Conservation (phyloP, 53 echinoderm and acorn worm species). For the Holothuria leucospilota region DNA sequence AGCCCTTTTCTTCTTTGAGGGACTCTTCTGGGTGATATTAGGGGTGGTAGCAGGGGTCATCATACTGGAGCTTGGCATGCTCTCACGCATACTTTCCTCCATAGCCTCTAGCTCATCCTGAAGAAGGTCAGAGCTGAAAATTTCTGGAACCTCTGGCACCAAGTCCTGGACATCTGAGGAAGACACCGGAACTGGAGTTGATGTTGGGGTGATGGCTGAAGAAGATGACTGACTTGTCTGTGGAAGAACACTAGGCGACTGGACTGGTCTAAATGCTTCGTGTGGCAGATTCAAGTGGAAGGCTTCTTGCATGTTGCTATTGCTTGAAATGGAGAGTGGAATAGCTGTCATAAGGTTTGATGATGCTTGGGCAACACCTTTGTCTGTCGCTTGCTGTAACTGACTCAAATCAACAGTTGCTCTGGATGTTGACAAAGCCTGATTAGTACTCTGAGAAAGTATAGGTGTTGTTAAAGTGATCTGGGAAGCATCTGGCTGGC, state of each 20-base stretch:
- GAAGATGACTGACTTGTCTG: neutral
- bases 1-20: conserved; percentile 14
- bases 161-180: conserved; percentile 35
- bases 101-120: conserved; percentile 20
- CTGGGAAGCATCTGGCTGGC: conserved; percentile 54
- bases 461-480: neutral
- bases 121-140: conserved; percentile 29
- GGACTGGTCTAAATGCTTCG: conserved; percentile 14
- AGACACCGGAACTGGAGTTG: neutral
- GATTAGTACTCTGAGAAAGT: conserved; percentile 4
- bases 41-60: conserved; percentile 29
- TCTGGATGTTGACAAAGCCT: neutral
- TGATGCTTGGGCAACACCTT: neutral
- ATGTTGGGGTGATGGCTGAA: neutral
- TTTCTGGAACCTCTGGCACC: conserved; percentile 17
- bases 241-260: conserved; percentile 22
- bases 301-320: conserved; percentile 13
- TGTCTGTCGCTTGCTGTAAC: conserved; percentile 25
- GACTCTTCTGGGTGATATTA: neutral
- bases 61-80: conserved; percentile 44
- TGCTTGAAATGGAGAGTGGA: conserved; percentile 10
- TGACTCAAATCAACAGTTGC: conserved; percentile 42
- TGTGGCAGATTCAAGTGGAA: conserved; percentile 34
- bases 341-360: conserved; percentile 7
- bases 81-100: conserved; percentile 30